Evolutionary conservation across 2,888 invertebrate species (phyloP).

Genomic region (Microplitis manilae): DNA sequence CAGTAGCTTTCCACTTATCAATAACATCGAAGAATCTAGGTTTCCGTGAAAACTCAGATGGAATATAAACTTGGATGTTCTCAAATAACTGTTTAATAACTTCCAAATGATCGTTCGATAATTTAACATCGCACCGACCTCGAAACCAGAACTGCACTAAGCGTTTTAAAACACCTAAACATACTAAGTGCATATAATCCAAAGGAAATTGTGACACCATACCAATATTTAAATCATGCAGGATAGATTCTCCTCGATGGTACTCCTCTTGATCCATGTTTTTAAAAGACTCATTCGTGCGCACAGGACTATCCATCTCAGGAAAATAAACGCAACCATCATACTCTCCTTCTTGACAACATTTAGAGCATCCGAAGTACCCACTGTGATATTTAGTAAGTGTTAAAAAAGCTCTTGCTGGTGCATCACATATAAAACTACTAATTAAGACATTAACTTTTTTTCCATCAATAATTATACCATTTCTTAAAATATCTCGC

Average conservation of each 20-base stretch:
- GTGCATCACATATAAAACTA: conserved; percentile 55
- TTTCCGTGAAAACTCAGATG: conserved; percentile 17
- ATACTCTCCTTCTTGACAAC: conserved; percentile 28
- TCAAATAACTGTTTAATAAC: no score
- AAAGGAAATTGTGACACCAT: conserved; percentile 26
- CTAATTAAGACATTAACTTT: conserved; percentile 39
- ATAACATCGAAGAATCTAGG: conserved; percentile 48
- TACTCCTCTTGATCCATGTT: conserved; percentile 25
- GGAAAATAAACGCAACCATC: conserved; percentile 28
- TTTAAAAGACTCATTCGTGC: conserved; percentile 34
- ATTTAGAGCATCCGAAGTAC: conserved; percentile 29
- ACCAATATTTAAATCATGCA: conserved; percentile 18
- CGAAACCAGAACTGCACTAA: conserved; percentile 12
- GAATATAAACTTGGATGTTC: neutral
- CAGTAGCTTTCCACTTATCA: conserved; percentile 53
- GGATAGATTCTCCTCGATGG: conserved; percentile 16
- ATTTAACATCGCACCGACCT: neutral
- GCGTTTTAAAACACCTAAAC: conserved; percentile 19
- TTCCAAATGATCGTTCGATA: no score
- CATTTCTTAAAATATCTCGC: conserved; percentile 15
- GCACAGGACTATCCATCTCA: conserved; percentile 26
- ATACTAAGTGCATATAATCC: conserved; percentile 26
- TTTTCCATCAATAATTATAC: conserved; percentile 5
- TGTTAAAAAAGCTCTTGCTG: conserved; percentile 49
- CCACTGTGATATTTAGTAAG: conserved; percentile 21